Conservation (phyloP, 2,888 invertebrate species). For the Troides helena region DNA sequence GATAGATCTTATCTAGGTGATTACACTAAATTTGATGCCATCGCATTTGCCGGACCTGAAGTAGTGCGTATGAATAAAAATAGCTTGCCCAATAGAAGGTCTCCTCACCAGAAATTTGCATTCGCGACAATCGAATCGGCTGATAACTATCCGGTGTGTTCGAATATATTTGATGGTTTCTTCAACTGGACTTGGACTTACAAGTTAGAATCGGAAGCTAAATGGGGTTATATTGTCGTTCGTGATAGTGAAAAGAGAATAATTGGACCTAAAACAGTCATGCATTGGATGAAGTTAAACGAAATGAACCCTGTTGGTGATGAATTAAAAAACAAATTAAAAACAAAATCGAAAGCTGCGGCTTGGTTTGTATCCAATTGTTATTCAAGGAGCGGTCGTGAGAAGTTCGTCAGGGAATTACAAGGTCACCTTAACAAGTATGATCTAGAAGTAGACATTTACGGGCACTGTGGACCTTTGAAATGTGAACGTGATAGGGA, state of each 20-base stretch:
- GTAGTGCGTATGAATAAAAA: constrained; percentile 31
- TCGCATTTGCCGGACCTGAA: constrained; percentile 54
- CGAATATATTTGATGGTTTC: constrained; percentile 41
- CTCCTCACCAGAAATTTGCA: constrained; percentile 50
- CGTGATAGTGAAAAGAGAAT: constrained; percentile 40
- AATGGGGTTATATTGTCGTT: constrained; percentile 50
- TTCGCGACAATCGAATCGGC: constrained; percentile 53
- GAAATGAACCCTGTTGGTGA: constrained; percentile 44
- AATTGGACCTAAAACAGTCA: constrained; percentile 44
- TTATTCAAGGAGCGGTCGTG: constrained; percentile 42
- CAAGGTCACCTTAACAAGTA: constrained; percentile 42
- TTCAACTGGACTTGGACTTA: constrained; percentile 63
- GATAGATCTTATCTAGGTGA: constrained; percentile 42
- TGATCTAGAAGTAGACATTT: constrained; percentile 49
- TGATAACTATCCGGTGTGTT: constrained; percentile 48
- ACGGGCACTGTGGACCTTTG: constrained; percentile 44
- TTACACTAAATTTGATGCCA: constrained; percentile 48
- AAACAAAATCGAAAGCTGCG: constrained; percentile 41
- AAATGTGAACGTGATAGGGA: constrained; percentile 40
- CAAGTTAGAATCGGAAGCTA: constrained; percentile 47
- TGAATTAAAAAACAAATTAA: constrained; percentile 38
- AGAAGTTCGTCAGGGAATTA: constrained; percentile 40
- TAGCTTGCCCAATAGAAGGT: constrained; percentile 43
- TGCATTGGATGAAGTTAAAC: constrained; percentile 44
- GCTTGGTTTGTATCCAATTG: constrained; percentile 63